Conservation (phyloP, 2,888 invertebrate genomes). For the Ommatoiulus sabulosus region DNA sequence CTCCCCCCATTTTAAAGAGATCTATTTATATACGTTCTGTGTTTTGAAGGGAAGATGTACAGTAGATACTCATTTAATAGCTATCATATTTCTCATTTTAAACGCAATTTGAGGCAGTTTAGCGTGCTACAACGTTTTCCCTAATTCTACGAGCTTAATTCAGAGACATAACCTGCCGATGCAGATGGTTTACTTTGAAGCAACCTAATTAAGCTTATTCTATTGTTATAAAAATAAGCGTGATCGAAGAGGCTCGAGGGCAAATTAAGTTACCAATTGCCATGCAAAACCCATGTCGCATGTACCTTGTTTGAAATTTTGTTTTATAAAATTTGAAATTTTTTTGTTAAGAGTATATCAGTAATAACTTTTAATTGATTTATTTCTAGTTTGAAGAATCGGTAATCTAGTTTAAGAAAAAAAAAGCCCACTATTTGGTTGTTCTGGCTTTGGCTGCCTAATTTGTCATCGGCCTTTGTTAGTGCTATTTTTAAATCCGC, state of each 20-base stretch:
- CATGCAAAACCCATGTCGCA: background rate
- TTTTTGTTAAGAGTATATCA: background rate
- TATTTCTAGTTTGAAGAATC: too few relatives aligned
- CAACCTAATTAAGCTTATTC: background rate
- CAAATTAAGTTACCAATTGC: background rate
- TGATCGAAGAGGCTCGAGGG: background rate
- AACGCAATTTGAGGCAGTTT: background rate
- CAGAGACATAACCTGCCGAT: background rate
- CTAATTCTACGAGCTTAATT: background rate
- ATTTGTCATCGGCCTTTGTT: background rate
- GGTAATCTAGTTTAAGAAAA: background rate
- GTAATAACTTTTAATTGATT: background rate
- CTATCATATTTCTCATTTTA: slow-evolving; percentile 13
- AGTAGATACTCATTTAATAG: slow-evolving; percentile 30
- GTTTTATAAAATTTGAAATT: background rate
- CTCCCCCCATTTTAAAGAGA: slow-evolving; percentile 9
- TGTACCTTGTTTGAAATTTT: too few relatives aligned
- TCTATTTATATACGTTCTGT: slow-evolving; percentile 45
- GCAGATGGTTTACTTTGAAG: background rate
- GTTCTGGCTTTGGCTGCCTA: background rate
- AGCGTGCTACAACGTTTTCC: background rate
- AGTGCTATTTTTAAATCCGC: background rate
- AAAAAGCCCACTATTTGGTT: background rate
- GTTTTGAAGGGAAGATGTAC: slow-evolving; percentile 14
- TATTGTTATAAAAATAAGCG: background rate